Percentiles rank a stretch among this genome's conserved stretches.
Conservation (phyloP, 2,797 vertebrate species). For the Arremon aurantiirostris region DNA sequence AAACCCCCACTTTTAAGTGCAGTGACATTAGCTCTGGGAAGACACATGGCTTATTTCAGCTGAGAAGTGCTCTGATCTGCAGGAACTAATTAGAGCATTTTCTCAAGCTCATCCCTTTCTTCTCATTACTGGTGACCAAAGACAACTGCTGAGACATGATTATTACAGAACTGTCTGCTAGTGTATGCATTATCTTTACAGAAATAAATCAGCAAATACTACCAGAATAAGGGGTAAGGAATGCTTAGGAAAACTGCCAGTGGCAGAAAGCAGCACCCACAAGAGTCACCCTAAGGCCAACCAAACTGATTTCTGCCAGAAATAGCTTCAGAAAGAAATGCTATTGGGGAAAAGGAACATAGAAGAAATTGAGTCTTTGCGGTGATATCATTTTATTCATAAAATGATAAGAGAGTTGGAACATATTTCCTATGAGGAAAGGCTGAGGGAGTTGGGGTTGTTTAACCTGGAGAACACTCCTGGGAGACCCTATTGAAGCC, state of each 20-base stretch:
- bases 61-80: slow-evolving; percentile 30
- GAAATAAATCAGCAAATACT: slow-evolving; percentile 12
- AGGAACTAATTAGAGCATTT: slow-evolving; percentile 54
- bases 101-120: slow-evolving; percentile 8
- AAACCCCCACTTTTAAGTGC: neutral
- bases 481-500: neutral
- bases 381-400: neutral
- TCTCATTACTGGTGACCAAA: slow-evolving; percentile 64
- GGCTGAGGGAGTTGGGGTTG: neutral
- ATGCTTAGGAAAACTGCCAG: neutral
- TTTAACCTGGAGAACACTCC: neutral
- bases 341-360: neutral
- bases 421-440: neutral
- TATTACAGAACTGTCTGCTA: slow-evolving; percentile 34
- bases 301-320: neutral
- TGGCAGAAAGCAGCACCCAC: neutral
- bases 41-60: slow-evolving; percentile 18
- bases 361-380: neutral
- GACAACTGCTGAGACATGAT: slow-evolving; percentile 48
- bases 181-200: neutral
- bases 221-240: neutral
- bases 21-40: slow-evolving; percentile 24
- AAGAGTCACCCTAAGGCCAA: neutral
- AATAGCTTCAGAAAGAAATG: neutral
- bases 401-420: neutral